Evolutionary conservation across 1,140 invertebrate genomes (phyloP), one percentile per base, ranked within the genome.

Genomic region (Mycetomoellerius zeteki): DNA sequence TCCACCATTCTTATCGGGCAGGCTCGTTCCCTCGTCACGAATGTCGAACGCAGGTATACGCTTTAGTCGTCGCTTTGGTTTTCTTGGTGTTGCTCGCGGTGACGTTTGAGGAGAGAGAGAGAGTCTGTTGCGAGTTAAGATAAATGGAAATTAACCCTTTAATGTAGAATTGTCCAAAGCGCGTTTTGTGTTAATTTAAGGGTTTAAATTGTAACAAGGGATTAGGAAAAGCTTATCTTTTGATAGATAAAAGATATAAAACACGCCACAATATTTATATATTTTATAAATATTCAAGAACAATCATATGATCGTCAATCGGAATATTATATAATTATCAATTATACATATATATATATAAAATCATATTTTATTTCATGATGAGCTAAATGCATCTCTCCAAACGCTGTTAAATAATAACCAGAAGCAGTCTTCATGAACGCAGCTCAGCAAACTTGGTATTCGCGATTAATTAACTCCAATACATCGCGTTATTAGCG

Each of bases 391-490:
- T 30, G 50, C 77, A 24, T 21, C 50, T 43, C 52, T 8, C 16
- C 12, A 30, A 19, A 43, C 7, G 27, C 50, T 12, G 62, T 82
- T 86, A 81, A 86, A 86, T 82, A 71, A 82, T 82, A 86, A 78
- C 50, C 52, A 37, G 77, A 52, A 82, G 65, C 76, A 58, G 52
- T 86, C 52, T 80, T 86, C 37, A 65, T 30, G 50, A 52, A n/a
- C 54, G 54, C 47, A n/a, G 62, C 43, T 60, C 67, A 56, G 77
- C 65, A 71, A 56, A 86, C 76, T 81, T 72, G 76, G 43, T 86
- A 86, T 86, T 86, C 77, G 67, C 65, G 85, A 86, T 86, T 86
- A 86, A 86, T 86, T 82, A 86, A 86, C 85, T 86, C 77, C 65
- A 43, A 71, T 82, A 69, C 56, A 86, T 82, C 33, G 78, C 54